Evolutionary conservation across 2,113 vertebrate genomes (phyloP).

Genomic region (Trochalopteron elliotii): DNA sequence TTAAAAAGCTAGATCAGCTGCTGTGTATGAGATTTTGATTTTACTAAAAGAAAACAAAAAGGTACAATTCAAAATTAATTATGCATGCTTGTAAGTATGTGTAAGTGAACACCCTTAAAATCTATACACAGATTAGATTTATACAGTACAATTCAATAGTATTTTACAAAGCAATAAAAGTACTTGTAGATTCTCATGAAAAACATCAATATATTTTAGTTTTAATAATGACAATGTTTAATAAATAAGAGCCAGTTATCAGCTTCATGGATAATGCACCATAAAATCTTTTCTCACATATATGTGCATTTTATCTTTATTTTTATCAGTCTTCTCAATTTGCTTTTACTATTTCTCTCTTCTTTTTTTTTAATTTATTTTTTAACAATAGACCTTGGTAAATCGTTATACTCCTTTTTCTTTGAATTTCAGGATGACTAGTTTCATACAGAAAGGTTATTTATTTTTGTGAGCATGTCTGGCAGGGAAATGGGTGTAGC

Average conservation of each 20-base stretch:
- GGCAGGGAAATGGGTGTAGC: not conserved
- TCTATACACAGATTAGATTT: slow-evolving; percentile 74
- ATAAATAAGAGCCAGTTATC: slow-evolving; percentile 70
- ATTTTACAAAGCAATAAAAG: slow-evolving; percentile 76
- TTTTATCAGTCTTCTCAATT: slow-evolving; percentile 19
- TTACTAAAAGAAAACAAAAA: slow-evolving; percentile 4
- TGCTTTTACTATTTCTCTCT: slow-evolving; percentile 17
- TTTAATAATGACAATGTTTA: slow-evolving; percentile 76
- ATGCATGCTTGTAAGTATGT: slow-evolving; percentile 26
- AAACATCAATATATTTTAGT: slow-evolving; percentile 73
- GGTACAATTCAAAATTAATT: slow-evolving; percentile 69
- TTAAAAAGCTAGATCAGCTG: not conserved
- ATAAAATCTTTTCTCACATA: slow-evolving; percentile 50
- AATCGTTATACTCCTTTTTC: not conserved
- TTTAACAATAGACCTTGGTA: not conserved
- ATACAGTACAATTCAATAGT: slow-evolving; percentile 76
- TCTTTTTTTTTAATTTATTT: not conserved
- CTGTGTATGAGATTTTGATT: not conserved
- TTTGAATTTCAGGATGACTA: not conserved
- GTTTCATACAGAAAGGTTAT: not conserved
- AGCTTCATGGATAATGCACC: slow-evolving; percentile 47
- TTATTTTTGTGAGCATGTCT: not conserved
- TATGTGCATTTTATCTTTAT: slow-evolving; percentile 27
- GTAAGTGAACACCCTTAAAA: slow-evolving; percentile 60
- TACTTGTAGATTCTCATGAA: slow-evolving; percentile 67